Conservation (phyloP, 2,113 vertebrate species). For the Nanorana parkeri region DNA sequence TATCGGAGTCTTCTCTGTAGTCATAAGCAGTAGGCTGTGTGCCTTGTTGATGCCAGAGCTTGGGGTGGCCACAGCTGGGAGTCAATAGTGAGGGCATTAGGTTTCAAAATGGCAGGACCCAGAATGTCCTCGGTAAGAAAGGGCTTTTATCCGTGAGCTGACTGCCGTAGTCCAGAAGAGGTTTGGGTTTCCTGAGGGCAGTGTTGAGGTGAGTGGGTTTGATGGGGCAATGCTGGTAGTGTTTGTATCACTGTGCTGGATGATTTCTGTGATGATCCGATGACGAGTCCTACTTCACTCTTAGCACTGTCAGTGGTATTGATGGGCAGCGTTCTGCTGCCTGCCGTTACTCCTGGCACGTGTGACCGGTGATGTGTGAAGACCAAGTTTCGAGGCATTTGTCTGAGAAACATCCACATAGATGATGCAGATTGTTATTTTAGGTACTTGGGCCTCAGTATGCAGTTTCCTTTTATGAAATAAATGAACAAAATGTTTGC, state of each 20-base stretch:
- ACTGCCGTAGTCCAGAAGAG: slow-evolving; percentile 98
- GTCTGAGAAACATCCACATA: slow-evolving; percentile 45
- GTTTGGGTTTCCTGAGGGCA: slow-evolving; percentile 97
- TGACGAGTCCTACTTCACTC: slow-evolving; percentile 52
- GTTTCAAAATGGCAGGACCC: no score
- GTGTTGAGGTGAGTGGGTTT: slow-evolving; percentile 84
- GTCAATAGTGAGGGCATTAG: no score
- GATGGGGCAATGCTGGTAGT: neutral
- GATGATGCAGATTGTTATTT: no score
- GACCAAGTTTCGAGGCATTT: slow-evolving; percentile 55
- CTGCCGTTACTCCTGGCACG: neutral
- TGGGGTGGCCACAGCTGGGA: no score
- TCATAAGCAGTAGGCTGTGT: no score
- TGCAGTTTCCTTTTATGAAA: no score
- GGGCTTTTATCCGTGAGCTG: slow-evolving; percentile 93
- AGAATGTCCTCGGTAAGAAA: slow-evolving; percentile 98
- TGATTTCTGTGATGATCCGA: slow-evolving; percentile 54
- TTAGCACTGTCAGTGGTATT: neutral
- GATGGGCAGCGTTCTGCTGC: slow-evolving; percentile 31
- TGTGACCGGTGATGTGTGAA: neutral
- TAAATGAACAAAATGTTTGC: no score
- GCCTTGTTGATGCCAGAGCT: no score
- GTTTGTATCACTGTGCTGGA: neutral
- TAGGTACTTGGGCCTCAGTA: no score
- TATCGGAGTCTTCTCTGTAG: no score